Evolutionary conservation across 53 echinoderm and acorn worm species (phyloP).

Genomic region (Paracentrotus lividus): DNA sequence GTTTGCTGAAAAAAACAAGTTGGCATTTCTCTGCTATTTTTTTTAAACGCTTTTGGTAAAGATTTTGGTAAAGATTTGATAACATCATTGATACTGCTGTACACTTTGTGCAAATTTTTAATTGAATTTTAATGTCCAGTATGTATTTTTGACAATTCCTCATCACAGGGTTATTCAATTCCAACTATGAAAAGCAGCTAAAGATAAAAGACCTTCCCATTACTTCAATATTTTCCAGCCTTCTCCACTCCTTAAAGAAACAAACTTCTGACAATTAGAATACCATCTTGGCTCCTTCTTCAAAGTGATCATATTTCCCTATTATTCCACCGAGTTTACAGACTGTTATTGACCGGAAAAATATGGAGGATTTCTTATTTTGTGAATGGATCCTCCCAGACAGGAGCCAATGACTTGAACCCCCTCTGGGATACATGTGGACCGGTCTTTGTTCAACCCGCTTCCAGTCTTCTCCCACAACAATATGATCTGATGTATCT

Average conservation of each 20-base stretch:
- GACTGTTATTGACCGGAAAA: slow-evolving; percentile 42
- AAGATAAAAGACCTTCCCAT: not conserved
- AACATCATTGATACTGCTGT: not conserved
- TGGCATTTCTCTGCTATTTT: too few relatives aligned
- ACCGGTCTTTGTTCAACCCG: slow-evolving; percentile 1
- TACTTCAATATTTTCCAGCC: not conserved
- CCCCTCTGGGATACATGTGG: slow-evolving; percentile 51
- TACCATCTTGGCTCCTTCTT: not conserved
- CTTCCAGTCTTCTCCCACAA: slow-evolving; percentile 50
- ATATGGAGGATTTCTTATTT: not conserved
- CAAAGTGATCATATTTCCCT: slow-evolving; percentile 42
- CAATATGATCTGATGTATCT: not conserved
- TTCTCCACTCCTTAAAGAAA: not conserved
- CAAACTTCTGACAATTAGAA: not conserved
- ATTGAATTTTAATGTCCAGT: not conserved
- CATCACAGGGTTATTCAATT: not conserved
- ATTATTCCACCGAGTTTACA: slow-evolving; percentile 37
- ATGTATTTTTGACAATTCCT: not conserved
- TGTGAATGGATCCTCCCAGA: slow-evolving; percentile 9
- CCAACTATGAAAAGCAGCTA: not conserved
- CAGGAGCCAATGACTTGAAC: slow-evolving; percentile 47
- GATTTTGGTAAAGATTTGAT: too few relatives aligned
- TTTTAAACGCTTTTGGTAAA: too few relatives aligned
- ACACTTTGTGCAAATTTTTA: not conserved
- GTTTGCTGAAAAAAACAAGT: not conserved